Base-by-base conservation (phyloP, 2,113 vertebrate species). In the Ctenomys sociabilis region DNA sequence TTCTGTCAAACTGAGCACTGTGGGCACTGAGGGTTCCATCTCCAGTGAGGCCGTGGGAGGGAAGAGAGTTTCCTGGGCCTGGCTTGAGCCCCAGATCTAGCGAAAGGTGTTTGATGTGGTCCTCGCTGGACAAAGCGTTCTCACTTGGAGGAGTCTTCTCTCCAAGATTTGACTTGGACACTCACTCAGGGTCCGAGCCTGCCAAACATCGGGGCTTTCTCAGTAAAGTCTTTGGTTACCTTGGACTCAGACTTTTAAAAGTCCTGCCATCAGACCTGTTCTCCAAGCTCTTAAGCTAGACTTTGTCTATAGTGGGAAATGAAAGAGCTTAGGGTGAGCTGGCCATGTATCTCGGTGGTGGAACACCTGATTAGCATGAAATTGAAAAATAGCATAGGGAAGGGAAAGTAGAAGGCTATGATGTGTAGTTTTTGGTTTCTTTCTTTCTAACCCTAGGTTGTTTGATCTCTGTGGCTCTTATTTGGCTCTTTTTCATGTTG, bases 401-500 rank as follows among this genome's bases (percentile, higher is more conserved):
- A 90, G 82, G 63, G 81, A 73, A 45, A 26, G 24, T 19, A 64
- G 63, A 45, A 14, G 28, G 43, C 35, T 70, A 16, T 68, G n/a
- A 22, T 49, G 30, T 88, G n/a, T 40, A 49, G 7, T 24, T 94
- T 91, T 91, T 75, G n/a, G 2, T 70, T 78, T 35, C 40, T 85
- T 66, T 87, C 24, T 77, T 93, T 93, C 86, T 63, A 87, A 72
- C 63, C 59, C 30, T 35, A 30, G 11, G 9, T 90, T 89, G 45
- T 83, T 90, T 63, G 66, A 88, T 87, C 16, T 14, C 49, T 82
- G 61, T 52, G 43, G 59, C 54, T 78, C 72, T 61, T 64, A 9
- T 66, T 88, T 26, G 37, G 30, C 26, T 94, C 52, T 26, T 94
- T 93, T 88, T 80, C 49, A 90, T 93, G 80, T 84, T 63, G 59